Evolutionary conservation across 2,797 vertebrate species (phyloP), one percentile per base, ranked within the genome.

Genomic region (Scleropages formosus): DNA sequence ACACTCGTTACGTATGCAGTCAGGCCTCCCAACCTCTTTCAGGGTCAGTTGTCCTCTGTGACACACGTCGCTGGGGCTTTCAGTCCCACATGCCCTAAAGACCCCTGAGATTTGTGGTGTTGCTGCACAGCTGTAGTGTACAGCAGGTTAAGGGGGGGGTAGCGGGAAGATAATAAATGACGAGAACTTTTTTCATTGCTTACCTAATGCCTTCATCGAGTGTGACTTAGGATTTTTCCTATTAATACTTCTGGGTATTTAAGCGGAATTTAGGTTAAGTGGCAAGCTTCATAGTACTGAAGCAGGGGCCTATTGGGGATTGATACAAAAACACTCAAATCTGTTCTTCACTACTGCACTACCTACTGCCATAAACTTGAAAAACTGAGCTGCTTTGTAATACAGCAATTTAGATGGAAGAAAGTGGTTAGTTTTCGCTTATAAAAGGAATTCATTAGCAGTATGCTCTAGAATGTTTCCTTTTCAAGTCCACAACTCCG

Each of bases 1-100:
- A 85, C 81, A 83, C 88, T 82, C 83, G 84, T 88, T 85, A 90
- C 84, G 84, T 88, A 87, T 82, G 18, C 24, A 15, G 58, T 62
- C 44, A 51, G 58, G 58, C 44, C 71, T 46, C 53, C 12, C 22
- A 60, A 65, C 22, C 53, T 8, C 56, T 75, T 75, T 59, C 18
- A 9, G 20, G 51, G 47, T 16, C 18, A 4, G 16, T 31, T 44
- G 44, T 13, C 49, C 39, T 26, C 27, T 68, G 26, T 18, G 16
- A 9, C 18, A n/a, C 65, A 10, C 3, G 20, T 31, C 49, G 49
- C 26, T 26, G 11, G 59, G 9, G 16, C 4, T 61, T 20, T 8
- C 58, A 59, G 51, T 16, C 31, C 69, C 53, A 16, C 16, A n/a
- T 15, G 26, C 13, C 69, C 27, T 22, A 24, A 9, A 12, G 27